phyloP scores from a whole-genome alignment of 2,888 invertebrate genomes.

The Aproaerema taeniolella region DNA sequence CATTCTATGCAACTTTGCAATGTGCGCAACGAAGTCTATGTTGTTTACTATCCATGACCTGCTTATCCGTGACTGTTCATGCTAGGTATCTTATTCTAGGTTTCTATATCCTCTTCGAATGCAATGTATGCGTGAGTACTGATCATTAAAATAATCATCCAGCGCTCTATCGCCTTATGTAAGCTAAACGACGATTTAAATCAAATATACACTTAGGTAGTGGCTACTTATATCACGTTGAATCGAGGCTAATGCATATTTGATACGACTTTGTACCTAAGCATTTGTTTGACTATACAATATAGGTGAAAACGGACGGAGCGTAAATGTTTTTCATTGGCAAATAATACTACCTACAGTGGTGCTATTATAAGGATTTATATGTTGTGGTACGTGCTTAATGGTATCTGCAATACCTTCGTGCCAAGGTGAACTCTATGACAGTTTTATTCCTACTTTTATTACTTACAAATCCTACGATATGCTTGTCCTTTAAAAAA shows the following conservation, averaged over 20 bases:
- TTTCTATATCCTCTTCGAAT: background rate
- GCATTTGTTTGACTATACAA: no score
- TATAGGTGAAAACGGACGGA: background rate
- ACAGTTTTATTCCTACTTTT: no score
- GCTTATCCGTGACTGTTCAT: conserved; percentile 28
- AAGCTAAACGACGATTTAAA: background rate
- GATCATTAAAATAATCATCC: background rate
- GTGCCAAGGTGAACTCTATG: conserved; percentile 7
- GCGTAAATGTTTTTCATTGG: background rate
- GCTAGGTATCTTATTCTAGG: background rate
- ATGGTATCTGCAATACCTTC: conserved; percentile 1
- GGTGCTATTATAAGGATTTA: background rate
- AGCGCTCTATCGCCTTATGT: background rate
- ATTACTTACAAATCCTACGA: no score
- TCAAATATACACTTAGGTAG: background rate
- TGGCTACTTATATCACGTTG: no score
- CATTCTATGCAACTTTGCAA: conserved; percentile 27
- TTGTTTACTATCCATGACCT: conserved; percentile 52
- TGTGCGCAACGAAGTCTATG: conserved; percentile 25
- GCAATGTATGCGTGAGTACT: background rate
- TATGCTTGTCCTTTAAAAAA: no score
- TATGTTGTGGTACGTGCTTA: conserved; percentile 2
- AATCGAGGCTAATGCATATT: conserved; percentile 6
- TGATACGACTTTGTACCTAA: background rate
- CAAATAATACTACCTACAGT: background rate